phyloP scores from a whole-genome alignment of 1,140 invertebrate genomes.

The Sesamia nonagrioides region DNA sequence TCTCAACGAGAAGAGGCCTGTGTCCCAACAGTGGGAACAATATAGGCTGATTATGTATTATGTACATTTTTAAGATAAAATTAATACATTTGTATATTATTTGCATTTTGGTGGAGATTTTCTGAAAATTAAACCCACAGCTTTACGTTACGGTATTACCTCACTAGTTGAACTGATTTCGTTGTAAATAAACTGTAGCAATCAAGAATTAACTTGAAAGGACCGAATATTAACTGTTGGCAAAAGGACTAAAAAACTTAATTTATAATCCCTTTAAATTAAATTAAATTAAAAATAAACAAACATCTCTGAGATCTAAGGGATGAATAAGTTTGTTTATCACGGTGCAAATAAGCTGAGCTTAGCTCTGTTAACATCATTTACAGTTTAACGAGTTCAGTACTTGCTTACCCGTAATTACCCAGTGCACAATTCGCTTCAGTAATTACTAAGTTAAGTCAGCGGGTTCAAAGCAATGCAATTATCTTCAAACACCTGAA shows the following conservation, averaged over 20 bases:
- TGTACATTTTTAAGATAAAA: no score
- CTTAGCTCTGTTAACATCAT: constrained; percentile 53
- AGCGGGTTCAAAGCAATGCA: constrained; percentile 50
- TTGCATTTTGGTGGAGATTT: no score
- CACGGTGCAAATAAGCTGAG: constrained; percentile 36
- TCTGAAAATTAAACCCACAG: no score
- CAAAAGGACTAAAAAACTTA: neutral
- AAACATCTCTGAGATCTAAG: constrained; percentile 15
- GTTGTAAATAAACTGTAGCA: no score
- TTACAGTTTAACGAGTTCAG: constrained; percentile 54
- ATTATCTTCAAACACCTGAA: constrained; percentile 40
- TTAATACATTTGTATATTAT: no score
- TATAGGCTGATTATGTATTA: no score
- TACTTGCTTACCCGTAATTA: constrained; percentile 51
- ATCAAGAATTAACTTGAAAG: neutral
- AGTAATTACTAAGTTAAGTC: constrained; percentile 53
- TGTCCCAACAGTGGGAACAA: no score
- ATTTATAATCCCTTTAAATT: neutral
- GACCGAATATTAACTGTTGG: no score
- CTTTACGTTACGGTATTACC: no score
- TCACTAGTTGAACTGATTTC: no score
- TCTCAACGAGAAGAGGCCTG: no score
- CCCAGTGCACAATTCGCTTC: constrained; percentile 53
- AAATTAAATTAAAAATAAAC: neutral
- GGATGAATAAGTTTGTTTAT: constrained; percentile 26